These are phyloP conservation scores for Eupithecia centaureata DNA, from an alignment of 2,888 invertebrate genomes.

Conservation along the genomic window DNA sequence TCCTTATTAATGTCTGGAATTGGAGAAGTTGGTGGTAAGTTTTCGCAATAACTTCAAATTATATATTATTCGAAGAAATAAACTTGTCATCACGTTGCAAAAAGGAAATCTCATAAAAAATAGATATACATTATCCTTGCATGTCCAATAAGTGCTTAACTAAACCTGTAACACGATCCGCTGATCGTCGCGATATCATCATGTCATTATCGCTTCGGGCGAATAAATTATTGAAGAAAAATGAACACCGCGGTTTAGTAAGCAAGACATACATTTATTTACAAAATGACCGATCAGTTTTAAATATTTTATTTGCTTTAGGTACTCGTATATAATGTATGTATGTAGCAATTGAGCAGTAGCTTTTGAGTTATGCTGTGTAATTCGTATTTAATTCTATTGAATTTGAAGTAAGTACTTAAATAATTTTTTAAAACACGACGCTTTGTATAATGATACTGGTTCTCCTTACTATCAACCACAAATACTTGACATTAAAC, in stretches of 20 bases:
- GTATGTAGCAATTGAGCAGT: too few species aligned
- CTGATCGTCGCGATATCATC: constrained; percentile 61
- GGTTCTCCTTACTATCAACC: neutral
- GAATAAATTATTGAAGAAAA: constrained; percentile 51
- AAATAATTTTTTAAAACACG: too few species aligned
- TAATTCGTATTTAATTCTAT: too few species aligned
- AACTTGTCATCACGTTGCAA: neutral
- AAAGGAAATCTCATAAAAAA: neutral
- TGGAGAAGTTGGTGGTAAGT: too few species aligned
- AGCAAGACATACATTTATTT: neutral
- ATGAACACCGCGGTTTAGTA: neutral
- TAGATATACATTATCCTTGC: neutral
- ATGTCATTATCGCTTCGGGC: constrained; percentile 61
- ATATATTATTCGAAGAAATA: too few species aligned
- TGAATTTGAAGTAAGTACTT: too few species aligned
- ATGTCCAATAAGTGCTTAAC: constrained; percentile 3
- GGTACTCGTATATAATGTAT: too few species aligned
- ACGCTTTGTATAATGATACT: too few species aligned
- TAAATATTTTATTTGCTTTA: neutral
- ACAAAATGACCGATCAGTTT: neutral
- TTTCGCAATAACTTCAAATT: too few species aligned
- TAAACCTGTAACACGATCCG: constrained; percentile 48
- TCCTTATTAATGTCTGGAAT: too few species aligned
- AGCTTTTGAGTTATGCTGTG: too few species aligned
- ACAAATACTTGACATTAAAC: neutral